Evolutionary conservation across 2,888 invertebrate species (phyloP), one percentile per base, ranked within the genome.

Genomic region (Myopa tessellatipennis): DNA sequence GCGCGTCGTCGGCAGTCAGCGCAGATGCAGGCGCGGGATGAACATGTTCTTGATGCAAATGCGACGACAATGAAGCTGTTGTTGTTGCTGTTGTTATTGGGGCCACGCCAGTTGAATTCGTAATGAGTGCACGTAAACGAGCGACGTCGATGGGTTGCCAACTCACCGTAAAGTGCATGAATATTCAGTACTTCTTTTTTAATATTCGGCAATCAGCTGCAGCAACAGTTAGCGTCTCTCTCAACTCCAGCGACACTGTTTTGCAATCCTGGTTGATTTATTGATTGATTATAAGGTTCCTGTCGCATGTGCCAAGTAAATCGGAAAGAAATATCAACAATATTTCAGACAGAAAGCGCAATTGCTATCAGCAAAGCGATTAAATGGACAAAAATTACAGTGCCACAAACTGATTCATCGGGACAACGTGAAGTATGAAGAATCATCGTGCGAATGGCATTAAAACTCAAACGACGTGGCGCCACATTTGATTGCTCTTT

Each of bases 21-120:
- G 36, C 50, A 12, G 61, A 26, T 18, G 61, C 63, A 73, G 65
- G 6, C 55, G 26, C 16, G 14, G 50, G 34, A 18, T 45, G 63
- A 34, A 50, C 18, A 73, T 40, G 73, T 50, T 63, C 50, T 63
- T 63, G 50, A 73, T 73, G 74, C 63, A 63, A 74, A n/a, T 45
- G n/a, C 65, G 50, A 34, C 52, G 65, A 52, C 74, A 52, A 74
- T 63, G 74, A 65, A 74, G 65, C 45, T 74, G 74, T 65, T 63
- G 73, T 50, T 63, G 58, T 63, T n/a, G n/a, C n/a, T 73, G 34
- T 38, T 63, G 58, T 63, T 73, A 50, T 63, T 40, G 63, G 10
- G 38, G 52, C 63, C 8, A 65, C 65, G 65, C 63, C 34, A 26
- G 7, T 26, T 6, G 74, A 26, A 74, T 74, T 34, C 36, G 52